Conservation (phyloP, 2,797 vertebrate genomes). For the Centroberyx gerrardi region DNA sequence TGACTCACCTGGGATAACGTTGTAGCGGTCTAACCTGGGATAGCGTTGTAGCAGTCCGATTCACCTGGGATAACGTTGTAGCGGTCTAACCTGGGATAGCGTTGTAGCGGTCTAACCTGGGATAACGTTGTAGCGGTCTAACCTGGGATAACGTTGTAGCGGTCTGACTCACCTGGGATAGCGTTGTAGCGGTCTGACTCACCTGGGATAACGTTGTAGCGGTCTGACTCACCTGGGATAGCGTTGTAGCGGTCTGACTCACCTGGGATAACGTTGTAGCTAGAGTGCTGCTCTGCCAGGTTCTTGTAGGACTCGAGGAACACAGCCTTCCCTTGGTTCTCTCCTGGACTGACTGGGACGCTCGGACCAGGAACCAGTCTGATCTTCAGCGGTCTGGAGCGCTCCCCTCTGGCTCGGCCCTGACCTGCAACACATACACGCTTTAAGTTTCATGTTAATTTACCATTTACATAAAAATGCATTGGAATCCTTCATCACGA, state of each 20-base stretch:
- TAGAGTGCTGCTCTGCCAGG: constrained; percentile 81
- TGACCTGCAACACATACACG: constrained; percentile 60
- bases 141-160: background rate
- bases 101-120: background rate
- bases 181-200: background rate
- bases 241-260: constrained; percentile 47
- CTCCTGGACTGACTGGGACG: constrained; percentile 69
- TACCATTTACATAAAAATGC: too few relatives aligned
- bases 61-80: too few relatives aligned
- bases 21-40: too few relatives aligned
- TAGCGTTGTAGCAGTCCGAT: too few relatives aligned
- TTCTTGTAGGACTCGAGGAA: constrained; percentile 84
- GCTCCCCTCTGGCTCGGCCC: constrained; percentile 37
- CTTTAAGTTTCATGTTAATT: too few relatives aligned
- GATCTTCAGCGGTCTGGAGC: constrained; percentile 56
- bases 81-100: background rate
- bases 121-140: too few relatives aligned
- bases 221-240: background rate
- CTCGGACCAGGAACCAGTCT: constrained; percentile 54
- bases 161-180: background rate
- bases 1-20: too few relatives aligned
- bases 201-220: background rate
- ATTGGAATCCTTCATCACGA: too few relatives aligned
- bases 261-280: constrained; percentile 92
- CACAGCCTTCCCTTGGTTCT: constrained; percentile 31